A percentile compares a stretch with the other conserved stretches of the same genome.
Conservation (phyloP, 1,140 invertebrate genomes). For the Wasmannia auropunctata region DNA sequence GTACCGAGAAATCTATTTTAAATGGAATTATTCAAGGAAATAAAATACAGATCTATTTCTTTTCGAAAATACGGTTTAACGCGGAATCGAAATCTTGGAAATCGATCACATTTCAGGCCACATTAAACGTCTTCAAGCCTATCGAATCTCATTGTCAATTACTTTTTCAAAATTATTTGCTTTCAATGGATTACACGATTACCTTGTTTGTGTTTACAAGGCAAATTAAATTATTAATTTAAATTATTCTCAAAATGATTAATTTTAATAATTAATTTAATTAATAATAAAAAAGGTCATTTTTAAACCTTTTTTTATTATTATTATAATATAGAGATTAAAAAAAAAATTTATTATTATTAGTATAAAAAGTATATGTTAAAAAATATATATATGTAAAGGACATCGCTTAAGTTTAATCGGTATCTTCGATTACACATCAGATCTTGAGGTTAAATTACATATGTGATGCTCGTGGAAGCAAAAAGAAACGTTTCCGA, state of each 20-base stretch:
- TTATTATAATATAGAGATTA: too few species aligned
- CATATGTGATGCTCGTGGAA: neutral
- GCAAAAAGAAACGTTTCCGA: neutral
- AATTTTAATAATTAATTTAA: too few species aligned
- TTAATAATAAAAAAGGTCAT: too few species aligned
- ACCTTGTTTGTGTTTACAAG: neutral
- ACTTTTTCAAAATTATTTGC: conserved; percentile 6
- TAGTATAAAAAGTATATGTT: neutral
- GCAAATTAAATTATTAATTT: too few species aligned
- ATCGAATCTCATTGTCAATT: neutral
- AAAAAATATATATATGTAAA: neutral
- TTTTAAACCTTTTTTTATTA: too few species aligned
- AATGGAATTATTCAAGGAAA: conserved; percentile 43
- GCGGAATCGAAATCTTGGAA: neutral
- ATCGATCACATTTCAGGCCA: conserved; percentile 9
- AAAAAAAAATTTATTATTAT: too few species aligned
- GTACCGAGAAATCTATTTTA: neutral
- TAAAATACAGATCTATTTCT: conserved; percentile 40
- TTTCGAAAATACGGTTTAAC: conserved; percentile 30
- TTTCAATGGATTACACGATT: neutral
- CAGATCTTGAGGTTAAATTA: neutral
- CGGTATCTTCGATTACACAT: neutral
- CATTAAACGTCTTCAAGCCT: conserved; percentile 3
- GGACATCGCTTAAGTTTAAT: neutral
- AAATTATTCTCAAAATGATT: too few species aligned